Base-by-base conservation (phyloP, 2,888 invertebrate species). In the Tenthredo amoena region DNA sequence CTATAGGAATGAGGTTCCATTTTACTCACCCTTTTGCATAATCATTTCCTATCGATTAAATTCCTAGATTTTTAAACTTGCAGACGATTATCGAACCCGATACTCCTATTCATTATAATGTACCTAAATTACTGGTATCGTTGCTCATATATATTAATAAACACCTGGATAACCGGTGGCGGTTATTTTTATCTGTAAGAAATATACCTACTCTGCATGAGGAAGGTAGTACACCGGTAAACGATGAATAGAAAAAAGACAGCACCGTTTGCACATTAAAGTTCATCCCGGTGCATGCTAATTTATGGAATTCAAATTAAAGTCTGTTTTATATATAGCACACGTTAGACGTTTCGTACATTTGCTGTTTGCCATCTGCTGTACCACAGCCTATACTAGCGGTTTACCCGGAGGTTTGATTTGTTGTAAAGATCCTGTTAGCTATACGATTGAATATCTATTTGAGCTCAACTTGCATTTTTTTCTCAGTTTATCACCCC, bases 251-350 rank as follows among this genome's bases (percentile, higher is more conserved):
- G 1, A 72, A 72, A 72, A 37, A 72, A 40, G 12, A 72, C 43
- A 74, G n/a, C 47, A 77, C 77, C 77, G 77, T 77, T 77, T 50
- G 26, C 77, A 50, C 26, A 76, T 76, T 76, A 76, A 76, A 50
- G 50, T 47, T n/a, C 26, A 50, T 55, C 31, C 34, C 55, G 4
- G 26, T 55, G 77, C 55, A 77, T 77, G 77, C 55, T 77, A 77
- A 77, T 77, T 77, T 77, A 77, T 77, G 77, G 77, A 77, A 77
- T 77, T 77, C 77, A 2, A 50, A 77, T 77, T 76, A 55, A 77
- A 77, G 31, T 55, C 77, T n/a, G 31, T 77, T 50, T 55, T 34
- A 74, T 43, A 37, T 34, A 74, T 43, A 74, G 74, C 43, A 43
- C 55, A 77, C 9, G 31, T 77, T 21, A 26, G 55, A 50, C 47